These are phyloP conservation scores for Charanyca ferruginea DNA, from an alignment of 2,888 invertebrate genomes.

Conservation along the genomic window DNA sequence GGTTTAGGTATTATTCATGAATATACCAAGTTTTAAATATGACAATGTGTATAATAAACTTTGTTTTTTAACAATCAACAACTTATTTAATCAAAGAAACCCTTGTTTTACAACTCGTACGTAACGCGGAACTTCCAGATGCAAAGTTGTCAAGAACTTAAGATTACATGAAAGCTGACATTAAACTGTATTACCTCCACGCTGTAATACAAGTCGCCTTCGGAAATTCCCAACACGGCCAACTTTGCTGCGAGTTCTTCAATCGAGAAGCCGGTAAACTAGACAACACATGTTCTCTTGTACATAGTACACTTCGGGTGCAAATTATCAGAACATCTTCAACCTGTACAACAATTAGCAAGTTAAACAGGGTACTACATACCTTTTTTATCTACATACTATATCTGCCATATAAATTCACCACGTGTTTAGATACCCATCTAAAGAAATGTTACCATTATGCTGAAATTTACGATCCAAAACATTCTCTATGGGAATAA, in stretches of 20 bases:
- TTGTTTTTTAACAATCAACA: conserved; percentile 12
- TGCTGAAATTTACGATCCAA: conserved; percentile 76
- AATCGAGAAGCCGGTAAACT: conserved; percentile 57
- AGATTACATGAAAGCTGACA: conserved; percentile 47
- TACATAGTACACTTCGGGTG: conserved; percentile 70
- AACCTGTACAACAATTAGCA: conserved; percentile 84
- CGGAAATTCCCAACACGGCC: conserved; percentile 44
- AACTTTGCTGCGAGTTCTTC: conserved; percentile 55
- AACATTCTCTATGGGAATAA: conserved; percentile 72
- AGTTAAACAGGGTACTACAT: conserved; percentile 84
- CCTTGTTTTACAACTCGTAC: conserved; percentile 36
- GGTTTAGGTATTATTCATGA: neutral
- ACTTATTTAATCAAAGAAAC: conserved; percentile 47
- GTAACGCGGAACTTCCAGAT: conserved; percentile 31
- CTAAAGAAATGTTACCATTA: conserved; percentile 68
- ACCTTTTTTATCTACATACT: conserved; percentile 71
- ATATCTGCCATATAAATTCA: conserved; percentile 72
- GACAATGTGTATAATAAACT: neutral
- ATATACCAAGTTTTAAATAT: too few relatives aligned
- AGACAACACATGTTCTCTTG: conserved; percentile 35
- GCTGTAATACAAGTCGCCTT: conserved; percentile 37
- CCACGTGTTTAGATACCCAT: conserved; percentile 82
- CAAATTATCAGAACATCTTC: conserved; percentile 82
- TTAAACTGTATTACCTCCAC: conserved; percentile 49
- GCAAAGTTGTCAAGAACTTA: conserved; percentile 49